phyloP scores from a whole-genome alignment of 1,140 invertebrate species.

The Magallana gigas region DNA sequence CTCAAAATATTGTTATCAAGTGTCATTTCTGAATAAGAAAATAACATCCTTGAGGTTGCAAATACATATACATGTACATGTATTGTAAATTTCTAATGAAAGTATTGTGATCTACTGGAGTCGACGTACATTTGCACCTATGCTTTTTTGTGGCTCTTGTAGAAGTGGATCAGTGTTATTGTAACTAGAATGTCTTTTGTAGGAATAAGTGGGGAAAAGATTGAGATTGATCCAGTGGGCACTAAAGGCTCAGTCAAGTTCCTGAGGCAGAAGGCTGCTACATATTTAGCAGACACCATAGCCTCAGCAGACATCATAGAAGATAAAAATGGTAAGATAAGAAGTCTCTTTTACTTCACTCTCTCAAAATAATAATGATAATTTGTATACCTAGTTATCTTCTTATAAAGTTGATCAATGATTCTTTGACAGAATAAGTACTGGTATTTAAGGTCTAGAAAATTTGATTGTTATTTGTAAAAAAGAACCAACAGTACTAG shows the following conservation, averaged over 20 bases:
- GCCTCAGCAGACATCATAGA: conserved; percentile 91
- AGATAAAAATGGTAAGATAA: conserved; percentile 72
- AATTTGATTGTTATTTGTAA: too few species aligned
- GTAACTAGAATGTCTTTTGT: conserved; percentile 11
- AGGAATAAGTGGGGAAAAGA: conserved; percentile 92
- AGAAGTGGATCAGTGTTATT: neutral
- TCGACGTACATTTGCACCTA: too few species aligned
- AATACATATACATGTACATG: neutral
- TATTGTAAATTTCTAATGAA: neutral
- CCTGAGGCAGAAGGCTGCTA: conserved; percentile 84
- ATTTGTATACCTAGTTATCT: too few species aligned
- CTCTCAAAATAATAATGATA: neutral
- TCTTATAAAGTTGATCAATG: too few species aligned
- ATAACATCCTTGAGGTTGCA: neutral
- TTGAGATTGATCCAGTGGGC: conserved; percentile 92
- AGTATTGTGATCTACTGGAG: too few species aligned
- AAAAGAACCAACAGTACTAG: too few species aligned
- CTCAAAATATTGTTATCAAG: too few species aligned
- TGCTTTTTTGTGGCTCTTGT: too few species aligned
- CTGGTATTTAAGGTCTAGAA: too few species aligned
- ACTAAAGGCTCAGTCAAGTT: conserved; percentile 84
- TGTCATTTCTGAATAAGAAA: too few species aligned
- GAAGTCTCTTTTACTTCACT: neutral
- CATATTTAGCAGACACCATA: conserved; percentile 90
- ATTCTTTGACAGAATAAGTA: too few species aligned